These are phyloP conservation scores for Hypomesus transpacificus DNA, from an alignment of 2,113 vertebrate species.

Conservation along the genomic window DNA sequence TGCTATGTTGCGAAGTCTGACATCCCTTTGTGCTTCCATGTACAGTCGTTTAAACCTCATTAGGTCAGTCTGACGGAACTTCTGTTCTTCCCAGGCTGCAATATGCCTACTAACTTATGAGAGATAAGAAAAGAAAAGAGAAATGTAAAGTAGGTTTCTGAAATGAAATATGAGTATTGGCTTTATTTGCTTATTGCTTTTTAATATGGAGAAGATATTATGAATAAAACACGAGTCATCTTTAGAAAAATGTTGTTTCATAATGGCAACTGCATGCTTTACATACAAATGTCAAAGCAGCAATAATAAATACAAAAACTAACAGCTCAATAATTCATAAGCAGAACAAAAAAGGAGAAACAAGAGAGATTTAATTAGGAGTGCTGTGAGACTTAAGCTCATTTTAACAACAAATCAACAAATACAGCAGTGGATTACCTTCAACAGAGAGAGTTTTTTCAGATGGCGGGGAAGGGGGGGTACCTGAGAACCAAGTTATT, in stretches of 20 bases:
- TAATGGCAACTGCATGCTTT: conserved; percentile 29
- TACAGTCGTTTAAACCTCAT: no score
- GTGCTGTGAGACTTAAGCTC: conserved; percentile 18
- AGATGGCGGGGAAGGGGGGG: background rate
- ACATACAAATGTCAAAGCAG: conserved; percentile 27
- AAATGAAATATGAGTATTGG: conserved; percentile 7
- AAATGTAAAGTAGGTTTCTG: conserved; percentile 5
- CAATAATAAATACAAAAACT: conserved; percentile 32
- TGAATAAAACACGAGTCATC: conserved; percentile 36
- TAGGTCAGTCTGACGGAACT: no score
- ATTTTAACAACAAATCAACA: conserved; percentile 31
- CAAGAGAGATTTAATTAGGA: conserved; percentile 38
- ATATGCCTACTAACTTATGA: background rate
- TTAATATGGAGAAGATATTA: conserved; percentile 18
- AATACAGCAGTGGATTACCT: conserved; percentile 18
- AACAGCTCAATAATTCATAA: conserved; percentile 35
- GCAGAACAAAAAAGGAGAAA: conserved; percentile 37
- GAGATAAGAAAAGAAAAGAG: conserved; percentile 18
- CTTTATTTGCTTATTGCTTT: conserved; percentile 23
- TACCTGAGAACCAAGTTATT: background rate
- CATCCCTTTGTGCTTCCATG: no score
- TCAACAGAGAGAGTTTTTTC: conserved; percentile 5
- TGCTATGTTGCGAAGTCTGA: no score
- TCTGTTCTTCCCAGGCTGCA: no score
- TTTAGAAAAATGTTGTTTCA: conserved; percentile 24